These are phyloP conservation scores for Petrophora chlorosata DNA, from an alignment of 2,888 invertebrate species.

Conservation along the genomic window DNA sequence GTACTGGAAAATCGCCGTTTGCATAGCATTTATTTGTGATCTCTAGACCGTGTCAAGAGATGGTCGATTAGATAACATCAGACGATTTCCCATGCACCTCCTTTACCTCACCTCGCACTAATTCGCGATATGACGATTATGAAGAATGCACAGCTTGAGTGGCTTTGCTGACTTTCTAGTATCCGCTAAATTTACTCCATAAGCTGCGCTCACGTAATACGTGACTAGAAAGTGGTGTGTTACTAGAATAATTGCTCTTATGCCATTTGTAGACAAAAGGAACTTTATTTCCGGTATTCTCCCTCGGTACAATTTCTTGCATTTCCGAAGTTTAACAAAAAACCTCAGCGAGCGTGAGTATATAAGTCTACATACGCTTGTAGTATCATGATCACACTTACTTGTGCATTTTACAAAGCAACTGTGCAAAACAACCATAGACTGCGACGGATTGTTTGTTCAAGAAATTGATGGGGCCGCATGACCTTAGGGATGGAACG, in stretches of 20 bases:
- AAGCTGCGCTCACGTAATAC: conserved; percentile 64
- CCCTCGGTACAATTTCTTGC: conserved; percentile 19
- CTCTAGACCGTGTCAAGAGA: conserved; percentile 57
- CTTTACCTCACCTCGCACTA: conserved; percentile 52
- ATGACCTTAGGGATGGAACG: conserved; percentile 39
- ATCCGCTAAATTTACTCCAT: conserved; percentile 56
- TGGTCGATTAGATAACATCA: conserved; percentile 63
- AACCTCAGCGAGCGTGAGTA: too few species aligned
- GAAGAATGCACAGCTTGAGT: conserved; percentile 47
- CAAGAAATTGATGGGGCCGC: conserved; percentile 2
- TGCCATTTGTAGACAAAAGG: conserved; percentile 43
- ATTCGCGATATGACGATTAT: conserved; percentile 57
- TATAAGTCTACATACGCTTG: too few species aligned
- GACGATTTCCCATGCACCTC: conserved; percentile 49
- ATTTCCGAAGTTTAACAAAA: too few species aligned
- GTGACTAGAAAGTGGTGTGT: conserved; percentile 66
- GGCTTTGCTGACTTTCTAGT: conserved; percentile 59
- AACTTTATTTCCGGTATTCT: conserved; percentile 39
- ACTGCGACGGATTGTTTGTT: neutral
- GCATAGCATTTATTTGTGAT: too few species aligned
- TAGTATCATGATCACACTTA: too few species aligned
- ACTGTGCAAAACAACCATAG: conserved; percentile 5
- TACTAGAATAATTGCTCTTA: conserved; percentile 56
- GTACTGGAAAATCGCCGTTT: too few species aligned
- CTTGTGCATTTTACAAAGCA: too few species aligned